Conservation (phyloP, 2,797 vertebrate species). For the Pteronotus mesoamericanus region DNA sequence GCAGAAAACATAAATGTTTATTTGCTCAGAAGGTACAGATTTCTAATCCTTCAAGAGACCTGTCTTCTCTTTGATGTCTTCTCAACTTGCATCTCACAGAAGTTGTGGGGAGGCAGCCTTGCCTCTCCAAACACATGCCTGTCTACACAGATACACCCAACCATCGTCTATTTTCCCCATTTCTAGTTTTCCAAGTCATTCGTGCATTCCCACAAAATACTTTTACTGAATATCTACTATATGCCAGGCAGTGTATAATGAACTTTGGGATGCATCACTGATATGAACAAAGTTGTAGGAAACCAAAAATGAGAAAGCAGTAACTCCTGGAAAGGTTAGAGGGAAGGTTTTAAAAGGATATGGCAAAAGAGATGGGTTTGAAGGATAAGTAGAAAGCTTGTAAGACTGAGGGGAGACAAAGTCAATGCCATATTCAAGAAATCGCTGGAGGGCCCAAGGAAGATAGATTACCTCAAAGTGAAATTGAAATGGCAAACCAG, state of each 20-base stretch:
- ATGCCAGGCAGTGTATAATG: not conserved
- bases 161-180: not conserved
- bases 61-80: slow-evolving; percentile 20
- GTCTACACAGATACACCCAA: not conserved
- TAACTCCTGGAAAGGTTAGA: not conserved
- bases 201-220: not conserved
- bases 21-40: not conserved
- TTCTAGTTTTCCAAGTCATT: not conserved
- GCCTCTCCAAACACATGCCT: not conserved
- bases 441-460: not conserved
- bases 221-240: not conserved
- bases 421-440: not conserved
- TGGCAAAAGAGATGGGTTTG: not conserved
- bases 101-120: slow-evolving; percentile 7
- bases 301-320: not conserved
- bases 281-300: not conserved
- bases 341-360: slow-evolving; percentile 25
- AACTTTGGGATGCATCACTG: not conserved
- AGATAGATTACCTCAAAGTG: not conserved
- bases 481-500: not conserved
- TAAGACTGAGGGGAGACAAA: not conserved
- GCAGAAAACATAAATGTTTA: not conserved
- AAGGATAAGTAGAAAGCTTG: not conserved
- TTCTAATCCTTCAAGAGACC: not conserved
- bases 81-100: not conserved